Percentiles rank a stretch among this genome's conserved stretches.
phyloP scores from a whole-genome alignment of 2,888 invertebrate genomes.

The Keiferia lycopersicella region DNA sequence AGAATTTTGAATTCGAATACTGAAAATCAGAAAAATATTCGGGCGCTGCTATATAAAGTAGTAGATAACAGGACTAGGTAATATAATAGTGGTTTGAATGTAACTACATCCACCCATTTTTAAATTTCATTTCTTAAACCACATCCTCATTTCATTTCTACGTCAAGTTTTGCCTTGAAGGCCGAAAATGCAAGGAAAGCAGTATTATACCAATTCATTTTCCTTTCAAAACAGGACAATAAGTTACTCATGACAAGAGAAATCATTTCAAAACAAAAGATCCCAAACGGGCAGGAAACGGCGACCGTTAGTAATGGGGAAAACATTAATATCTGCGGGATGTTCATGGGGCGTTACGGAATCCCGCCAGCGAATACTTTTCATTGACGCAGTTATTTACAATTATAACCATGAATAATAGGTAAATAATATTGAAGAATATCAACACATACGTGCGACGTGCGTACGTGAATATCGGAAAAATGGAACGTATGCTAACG shows the following conservation, averaged over 20 bases:
- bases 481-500: too few relatives aligned
- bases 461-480: too few relatives aligned
- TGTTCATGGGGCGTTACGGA: not conserved
- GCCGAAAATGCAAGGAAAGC: not conserved
- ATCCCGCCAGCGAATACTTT: not conserved
- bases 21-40: too few relatives aligned
- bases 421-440: too few relatives aligned
- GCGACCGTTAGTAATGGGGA: not conserved
- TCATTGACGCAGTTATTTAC: too few relatives aligned
- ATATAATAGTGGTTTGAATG: not conserved
- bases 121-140: not conserved
- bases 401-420: too few relatives aligned
- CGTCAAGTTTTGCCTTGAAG: not conserved
- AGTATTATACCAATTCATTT: not conserved
- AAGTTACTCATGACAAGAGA: not conserved
- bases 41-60: too few relatives aligned
- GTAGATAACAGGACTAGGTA: not conserved
- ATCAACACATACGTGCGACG: too few relatives aligned
- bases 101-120: not conserved
- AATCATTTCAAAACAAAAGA: not conserved
- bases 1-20: not conserved
- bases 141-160: conserved; percentile 1
- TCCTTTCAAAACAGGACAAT: not conserved
- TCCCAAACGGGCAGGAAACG: not conserved
- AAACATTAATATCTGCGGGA: not conserved